phyloP scores from a whole-genome alignment of 1,140 invertebrate genomes.

The Nautilus pompilius region DNA sequence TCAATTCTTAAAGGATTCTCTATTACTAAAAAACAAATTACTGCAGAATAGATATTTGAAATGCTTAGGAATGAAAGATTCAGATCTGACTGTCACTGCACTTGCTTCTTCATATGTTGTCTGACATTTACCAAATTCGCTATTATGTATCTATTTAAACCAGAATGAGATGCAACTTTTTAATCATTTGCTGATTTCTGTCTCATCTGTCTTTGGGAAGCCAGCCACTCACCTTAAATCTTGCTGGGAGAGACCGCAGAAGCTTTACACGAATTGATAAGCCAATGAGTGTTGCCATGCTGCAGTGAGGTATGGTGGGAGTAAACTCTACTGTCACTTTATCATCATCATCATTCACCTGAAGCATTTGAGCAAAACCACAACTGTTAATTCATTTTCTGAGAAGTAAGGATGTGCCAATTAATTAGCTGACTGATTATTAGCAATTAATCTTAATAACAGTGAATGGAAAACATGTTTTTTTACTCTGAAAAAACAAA shows the following conservation, averaged over 20 bases:
- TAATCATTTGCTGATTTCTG: neutral
- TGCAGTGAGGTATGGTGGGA: conserved; percentile 98
- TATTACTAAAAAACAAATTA: too few species aligned
- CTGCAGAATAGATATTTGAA: too few species aligned
- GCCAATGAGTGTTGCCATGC: conserved; percentile 97
- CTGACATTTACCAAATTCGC: neutral
- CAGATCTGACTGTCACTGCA: neutral
- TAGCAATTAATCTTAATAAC: too few species aligned
- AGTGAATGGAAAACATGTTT: too few species aligned
- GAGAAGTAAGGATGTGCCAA: too few species aligned
- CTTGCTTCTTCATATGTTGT: neutral
- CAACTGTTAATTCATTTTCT: too few species aligned
- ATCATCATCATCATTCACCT: conserved; percentile 61
- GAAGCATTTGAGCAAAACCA: too few species aligned
- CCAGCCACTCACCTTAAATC: conserved; percentile 59
- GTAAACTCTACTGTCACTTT: conserved; percentile 78
- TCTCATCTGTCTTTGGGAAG: neutral
- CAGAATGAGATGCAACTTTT: neutral
- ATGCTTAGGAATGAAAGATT: too few species aligned
- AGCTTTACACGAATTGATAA: conserved; percentile 72
- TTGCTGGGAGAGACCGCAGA: conserved; percentile 76
- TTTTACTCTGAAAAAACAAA: too few species aligned
- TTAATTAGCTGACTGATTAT: too few species aligned
- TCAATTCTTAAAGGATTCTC: too few species aligned
- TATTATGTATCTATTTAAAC: neutral